Conservation (phyloP, 2,113 vertebrate genomes). For the Globicephala melas region DNA sequence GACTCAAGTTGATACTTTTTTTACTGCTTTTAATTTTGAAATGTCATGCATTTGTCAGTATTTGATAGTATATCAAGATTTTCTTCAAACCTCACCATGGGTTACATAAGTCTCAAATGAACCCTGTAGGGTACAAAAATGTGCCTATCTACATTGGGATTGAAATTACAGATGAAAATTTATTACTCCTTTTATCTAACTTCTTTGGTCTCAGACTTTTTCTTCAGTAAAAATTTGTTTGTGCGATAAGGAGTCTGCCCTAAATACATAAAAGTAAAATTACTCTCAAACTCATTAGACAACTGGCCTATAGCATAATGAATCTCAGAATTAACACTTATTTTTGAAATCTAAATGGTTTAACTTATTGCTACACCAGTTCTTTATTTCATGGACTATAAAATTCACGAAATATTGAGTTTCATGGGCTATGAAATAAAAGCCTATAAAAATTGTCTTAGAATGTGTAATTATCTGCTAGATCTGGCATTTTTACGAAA, state of each 20-base stretch:
- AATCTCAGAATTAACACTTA: constrained; percentile 79
- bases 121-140: background rate
- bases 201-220: constrained; percentile 58
- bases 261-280: constrained; percentile 68
- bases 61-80: background rate
- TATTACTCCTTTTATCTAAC: background rate
- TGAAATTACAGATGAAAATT: background rate
- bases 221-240: constrained; percentile 57
- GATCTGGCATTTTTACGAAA: constrained; percentile 76
- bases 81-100: background rate
- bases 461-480: constrained; percentile 83
- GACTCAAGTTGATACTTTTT: background rate
- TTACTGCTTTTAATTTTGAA: background rate
- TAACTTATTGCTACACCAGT: constrained; percentile 76
- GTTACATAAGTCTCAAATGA: background rate
- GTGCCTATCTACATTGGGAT: background rate
- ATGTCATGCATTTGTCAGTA: background rate
- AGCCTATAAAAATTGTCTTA: constrained; percentile 80
- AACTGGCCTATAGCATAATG: constrained; percentile 58
- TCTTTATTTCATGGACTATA: constrained; percentile 85
- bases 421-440: constrained; percentile 83
- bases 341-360: constrained; percentile 70
- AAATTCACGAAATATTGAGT: constrained; percentile 81
- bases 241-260: background rate
- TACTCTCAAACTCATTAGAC: constrained; percentile 54